Conservation (phyloP, 2,888 invertebrate genomes). For the Conchocele bisecta region DNA sequence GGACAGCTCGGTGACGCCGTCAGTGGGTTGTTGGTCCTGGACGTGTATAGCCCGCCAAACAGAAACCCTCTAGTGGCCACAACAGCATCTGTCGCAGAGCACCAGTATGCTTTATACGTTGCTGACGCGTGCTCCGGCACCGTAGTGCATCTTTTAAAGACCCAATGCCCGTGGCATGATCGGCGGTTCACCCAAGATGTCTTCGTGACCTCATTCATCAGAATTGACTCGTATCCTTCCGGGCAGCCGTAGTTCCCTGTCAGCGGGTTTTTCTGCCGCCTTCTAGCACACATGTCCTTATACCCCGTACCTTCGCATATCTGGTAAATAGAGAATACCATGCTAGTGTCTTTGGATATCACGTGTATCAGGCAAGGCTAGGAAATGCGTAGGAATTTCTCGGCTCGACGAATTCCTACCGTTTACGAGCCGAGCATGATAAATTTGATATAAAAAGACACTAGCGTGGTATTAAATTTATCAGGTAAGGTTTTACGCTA, state of each 20-base stretch:
- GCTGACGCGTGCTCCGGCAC: conserved; percentile 49
- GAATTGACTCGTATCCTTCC: conserved; percentile 58
- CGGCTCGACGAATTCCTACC: no score
- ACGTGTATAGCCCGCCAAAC: conserved; percentile 73
- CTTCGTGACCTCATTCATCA: conserved; percentile 52
- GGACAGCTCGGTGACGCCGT: conserved; percentile 67
- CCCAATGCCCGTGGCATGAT: conserved; percentile 57
- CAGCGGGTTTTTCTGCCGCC: conserved; percentile 65
- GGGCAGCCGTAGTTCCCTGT: conserved; percentile 69
- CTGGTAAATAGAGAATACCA: conserved; percentile 69
- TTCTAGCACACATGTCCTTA: conserved; percentile 16
- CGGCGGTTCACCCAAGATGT: conserved; percentile 22
- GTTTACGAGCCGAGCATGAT: no score
- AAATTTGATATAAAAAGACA: no score
- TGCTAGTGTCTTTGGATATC: no score
- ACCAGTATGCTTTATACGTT: conserved; percentile 69
- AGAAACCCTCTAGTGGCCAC: conserved; percentile 62
- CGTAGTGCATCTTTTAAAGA: conserved; percentile 55
- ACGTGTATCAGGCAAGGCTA: no score
- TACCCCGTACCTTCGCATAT: conserved; percentile 50
- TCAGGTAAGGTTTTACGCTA: no score
- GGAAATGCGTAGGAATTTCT: no score
- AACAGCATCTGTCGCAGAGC: conserved; percentile 61
- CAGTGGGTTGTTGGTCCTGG: conserved; percentile 56
- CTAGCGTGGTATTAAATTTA: no score